These are phyloP conservation scores for Panulirus ornatus DNA, from an alignment of 1,140 invertebrate species.

Conservation along the genomic window DNA sequence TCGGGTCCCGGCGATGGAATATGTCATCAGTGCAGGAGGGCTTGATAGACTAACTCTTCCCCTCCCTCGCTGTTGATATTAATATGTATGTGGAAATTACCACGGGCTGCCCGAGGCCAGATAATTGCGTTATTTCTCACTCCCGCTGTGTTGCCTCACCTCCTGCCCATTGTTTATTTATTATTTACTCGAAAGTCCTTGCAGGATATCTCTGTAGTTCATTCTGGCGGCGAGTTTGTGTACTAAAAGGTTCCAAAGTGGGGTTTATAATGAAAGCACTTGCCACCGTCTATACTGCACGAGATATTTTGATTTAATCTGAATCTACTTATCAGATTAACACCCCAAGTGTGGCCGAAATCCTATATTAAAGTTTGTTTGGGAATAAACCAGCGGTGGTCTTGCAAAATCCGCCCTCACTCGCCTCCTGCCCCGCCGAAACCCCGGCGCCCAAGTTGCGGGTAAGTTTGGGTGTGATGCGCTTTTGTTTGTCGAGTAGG, in stretches of 20 bases:
- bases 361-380: slow-evolving; percentile 68
- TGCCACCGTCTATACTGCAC: slow-evolving; percentile 30
- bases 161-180: slow-evolving; percentile 34
- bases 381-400: slow-evolving; percentile 60
- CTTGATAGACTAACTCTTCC: slow-evolving; percentile 70
- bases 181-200: slow-evolving; percentile 9
- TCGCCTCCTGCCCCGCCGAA: not conserved
- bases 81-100: slow-evolving; percentile 73
- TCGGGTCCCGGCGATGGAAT: slow-evolving; percentile 41
- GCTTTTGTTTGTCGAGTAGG: not conserved
- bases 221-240: slow-evolving; percentile 5
- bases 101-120: slow-evolving; percentile 65
- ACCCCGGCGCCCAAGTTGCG: not conserved
- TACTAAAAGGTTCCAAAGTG: too few species aligned
- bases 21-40: slow-evolving; percentile 48
- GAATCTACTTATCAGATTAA: slow-evolving; percentile 66
- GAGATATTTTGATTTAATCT: slow-evolving; percentile 66
- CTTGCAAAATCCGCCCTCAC: slow-evolving; percentile 50
- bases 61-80: slow-evolving; percentile 70
- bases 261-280: not conserved
- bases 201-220: not conserved
- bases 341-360: slow-evolving; percentile 59
- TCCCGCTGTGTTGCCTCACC: slow-evolving; percentile 32
- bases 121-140: slow-evolving; percentile 67
- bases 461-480: not conserved